Evolutionary conservation across 1,140 invertebrate species (phyloP).

Genomic region (Pseudomyrmex flavicornis): DNA sequence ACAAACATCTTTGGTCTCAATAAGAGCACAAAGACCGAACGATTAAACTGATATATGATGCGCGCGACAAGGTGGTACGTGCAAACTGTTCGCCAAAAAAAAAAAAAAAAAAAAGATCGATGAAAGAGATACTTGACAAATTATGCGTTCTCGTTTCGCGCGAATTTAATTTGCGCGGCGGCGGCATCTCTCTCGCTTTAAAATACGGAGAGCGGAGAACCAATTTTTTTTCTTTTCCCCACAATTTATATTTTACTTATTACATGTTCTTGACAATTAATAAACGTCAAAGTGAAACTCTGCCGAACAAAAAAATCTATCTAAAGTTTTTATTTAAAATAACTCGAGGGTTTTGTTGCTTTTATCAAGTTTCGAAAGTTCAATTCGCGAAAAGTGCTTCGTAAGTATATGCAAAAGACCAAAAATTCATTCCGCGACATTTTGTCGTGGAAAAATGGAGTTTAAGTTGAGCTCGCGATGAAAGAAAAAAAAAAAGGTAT

Average conservation of each 20-base stretch:
- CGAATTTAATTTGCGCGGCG: constrained; percentile 44
- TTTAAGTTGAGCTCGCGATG: constrained; percentile 1
- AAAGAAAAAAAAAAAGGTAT: neutral
- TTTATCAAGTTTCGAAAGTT: too few relatives aligned
- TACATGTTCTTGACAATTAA: neutral
- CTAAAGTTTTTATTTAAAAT: neutral
- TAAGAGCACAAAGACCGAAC: neutral
- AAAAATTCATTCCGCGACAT: too few relatives aligned
- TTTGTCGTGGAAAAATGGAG: constrained; percentile 1
- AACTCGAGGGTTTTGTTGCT: neutral
- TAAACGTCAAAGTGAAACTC: constrained; percentile 8
- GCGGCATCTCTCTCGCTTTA: too few relatives aligned
- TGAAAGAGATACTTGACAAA: constrained; percentile 14
- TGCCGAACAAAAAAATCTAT: too few relatives aligned
- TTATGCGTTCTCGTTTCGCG: constrained; percentile 43
- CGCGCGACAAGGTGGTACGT: neutral
- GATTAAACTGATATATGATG: constrained; percentile 7
- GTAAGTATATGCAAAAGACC: too few relatives aligned
- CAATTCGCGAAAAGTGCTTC: neutral
- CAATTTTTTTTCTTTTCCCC: neutral
- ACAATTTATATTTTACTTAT: too few relatives aligned
- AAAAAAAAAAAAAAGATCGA: neutral
- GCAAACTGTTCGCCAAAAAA: constrained; percentile 7
- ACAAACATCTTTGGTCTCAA: neutral
- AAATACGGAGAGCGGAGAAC: neutral